Percentiles rank a stretch among this genome's conserved stretches.
Evolutionary conservation across 2,113 vertebrate species (phyloP).

Genomic region (Chinchilla lanigera): DNA sequence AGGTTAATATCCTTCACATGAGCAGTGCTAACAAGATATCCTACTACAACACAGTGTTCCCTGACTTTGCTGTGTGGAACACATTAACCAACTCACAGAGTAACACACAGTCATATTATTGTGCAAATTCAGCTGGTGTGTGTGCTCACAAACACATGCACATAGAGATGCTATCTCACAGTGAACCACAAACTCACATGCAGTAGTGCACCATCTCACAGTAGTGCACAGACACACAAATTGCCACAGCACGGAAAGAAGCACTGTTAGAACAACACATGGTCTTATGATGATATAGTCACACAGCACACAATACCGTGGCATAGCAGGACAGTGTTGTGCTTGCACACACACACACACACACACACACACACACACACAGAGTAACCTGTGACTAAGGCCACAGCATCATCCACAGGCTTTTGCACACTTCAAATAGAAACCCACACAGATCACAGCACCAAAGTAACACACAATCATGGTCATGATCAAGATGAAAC

Average conservation of each 20-base stretch:
- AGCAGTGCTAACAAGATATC: background rate
- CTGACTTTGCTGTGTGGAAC: background rate
- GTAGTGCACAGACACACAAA: background rate
- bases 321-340: background rate
- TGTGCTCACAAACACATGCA: background rate
- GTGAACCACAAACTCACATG: background rate
- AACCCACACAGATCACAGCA: background rate
- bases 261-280: background rate
- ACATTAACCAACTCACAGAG: background rate
- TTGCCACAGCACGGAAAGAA: background rate
- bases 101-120: background rate
- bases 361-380: background rate
- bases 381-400: background rate
- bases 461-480: background rate
- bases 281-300: background rate
- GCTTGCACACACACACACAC: fast-evolving
- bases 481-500: background rate
- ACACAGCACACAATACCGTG: background rate
- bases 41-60: background rate
- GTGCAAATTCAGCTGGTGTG: background rate
- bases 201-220: background rate
- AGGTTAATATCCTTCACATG: background rate
- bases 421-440: background rate
- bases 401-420: background rate
- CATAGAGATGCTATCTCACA: background rate